phyloP scores from a whole-genome alignment of 1,140 invertebrate species.

The Maconellicoccus hirsutus region DNA sequence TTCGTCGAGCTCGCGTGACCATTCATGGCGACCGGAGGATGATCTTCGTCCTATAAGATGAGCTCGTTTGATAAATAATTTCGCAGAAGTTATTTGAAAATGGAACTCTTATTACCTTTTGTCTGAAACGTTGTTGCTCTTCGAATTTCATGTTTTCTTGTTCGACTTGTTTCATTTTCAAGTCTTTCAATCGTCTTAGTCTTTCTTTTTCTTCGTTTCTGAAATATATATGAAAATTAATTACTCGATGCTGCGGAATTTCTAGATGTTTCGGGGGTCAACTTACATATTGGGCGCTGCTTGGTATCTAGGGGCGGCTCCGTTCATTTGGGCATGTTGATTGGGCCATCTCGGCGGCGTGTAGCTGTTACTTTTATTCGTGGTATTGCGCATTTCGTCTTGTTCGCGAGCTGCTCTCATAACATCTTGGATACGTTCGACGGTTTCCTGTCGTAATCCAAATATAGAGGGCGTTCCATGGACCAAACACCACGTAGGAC shows the following conservation, averaged over 20 bases:
- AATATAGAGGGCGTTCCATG: too few species aligned
- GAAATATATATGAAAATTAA: constrained; percentile 26
- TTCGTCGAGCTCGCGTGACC: not conserved
- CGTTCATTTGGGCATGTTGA: not conserved
- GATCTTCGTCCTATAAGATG: too few species aligned
- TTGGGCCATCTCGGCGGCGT: not conserved
- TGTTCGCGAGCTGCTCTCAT: not conserved
- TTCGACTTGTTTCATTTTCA: constrained; percentile 41
- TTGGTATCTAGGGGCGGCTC: not conserved
- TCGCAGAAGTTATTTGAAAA: too few species aligned
- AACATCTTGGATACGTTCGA: not conserved
- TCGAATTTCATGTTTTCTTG: constrained; percentile 34
- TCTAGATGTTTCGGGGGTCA: too few species aligned
- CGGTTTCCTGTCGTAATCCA: not conserved
- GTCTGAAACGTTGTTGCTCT: constrained; percentile 34
- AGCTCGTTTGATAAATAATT: too few species aligned
- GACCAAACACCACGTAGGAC: not conserved
- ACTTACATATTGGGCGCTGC: not conserved
- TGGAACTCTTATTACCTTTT: constrained; percentile 30
- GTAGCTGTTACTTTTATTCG: not conserved
- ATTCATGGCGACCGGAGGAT: not conserved
- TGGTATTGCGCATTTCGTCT: not conserved
- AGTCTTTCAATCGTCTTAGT: constrained; percentile 41
- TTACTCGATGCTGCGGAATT: too few species aligned
- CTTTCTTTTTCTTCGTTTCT: constrained; percentile 40